Conservation (phyloP, 2,113 vertebrate genomes). For the Toxostoma redivivum region DNA sequence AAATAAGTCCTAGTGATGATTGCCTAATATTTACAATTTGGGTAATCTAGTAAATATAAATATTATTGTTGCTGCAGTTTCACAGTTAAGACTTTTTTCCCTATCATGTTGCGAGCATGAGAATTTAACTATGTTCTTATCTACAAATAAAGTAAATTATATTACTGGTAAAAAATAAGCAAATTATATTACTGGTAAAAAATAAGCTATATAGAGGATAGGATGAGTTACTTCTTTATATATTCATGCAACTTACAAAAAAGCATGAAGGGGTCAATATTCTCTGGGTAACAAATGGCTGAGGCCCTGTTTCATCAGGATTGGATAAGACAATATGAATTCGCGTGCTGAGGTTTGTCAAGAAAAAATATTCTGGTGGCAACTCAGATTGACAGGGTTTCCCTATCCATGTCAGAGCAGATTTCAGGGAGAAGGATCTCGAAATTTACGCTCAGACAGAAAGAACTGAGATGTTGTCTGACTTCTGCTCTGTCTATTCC, state of each 20-base stretch:
- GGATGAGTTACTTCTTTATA: background rate
- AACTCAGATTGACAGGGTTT: background rate
- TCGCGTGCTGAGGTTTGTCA: background rate
- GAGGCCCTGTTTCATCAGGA: background rate
- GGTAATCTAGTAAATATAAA: background rate
- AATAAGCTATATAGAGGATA: background rate
- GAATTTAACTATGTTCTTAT: background rate
- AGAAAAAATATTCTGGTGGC: background rate
- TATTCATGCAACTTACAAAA: background rate
- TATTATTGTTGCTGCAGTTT: background rate
- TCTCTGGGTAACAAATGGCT: background rate
- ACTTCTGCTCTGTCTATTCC: background rate
- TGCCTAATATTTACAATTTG: background rate
- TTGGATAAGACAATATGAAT: background rate
- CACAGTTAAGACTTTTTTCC: background rate
- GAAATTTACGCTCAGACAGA: background rate
- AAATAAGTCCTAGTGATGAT: background rate
- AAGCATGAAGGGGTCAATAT: background rate
- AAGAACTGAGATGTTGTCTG: background rate
- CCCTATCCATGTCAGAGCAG: background rate
- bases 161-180: background rate
- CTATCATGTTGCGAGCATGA: background rate
- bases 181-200: background rate
- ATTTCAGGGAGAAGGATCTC: background rate
- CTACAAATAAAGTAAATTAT: background rate